Conservation (phyloP, 2,113 vertebrate species). For the Podocnemis expansa region DNA sequence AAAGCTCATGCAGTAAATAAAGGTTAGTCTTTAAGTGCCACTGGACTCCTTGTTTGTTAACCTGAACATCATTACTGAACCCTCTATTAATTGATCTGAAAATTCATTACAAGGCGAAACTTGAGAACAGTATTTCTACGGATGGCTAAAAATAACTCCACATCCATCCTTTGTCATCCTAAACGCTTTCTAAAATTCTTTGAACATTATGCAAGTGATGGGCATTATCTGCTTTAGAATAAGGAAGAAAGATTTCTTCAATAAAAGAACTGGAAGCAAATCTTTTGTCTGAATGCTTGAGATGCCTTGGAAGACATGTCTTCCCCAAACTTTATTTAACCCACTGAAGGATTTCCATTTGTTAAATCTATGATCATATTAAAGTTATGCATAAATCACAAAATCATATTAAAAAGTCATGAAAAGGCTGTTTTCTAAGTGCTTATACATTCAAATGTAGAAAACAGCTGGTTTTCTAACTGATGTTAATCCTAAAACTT, state of each 20-base stretch:
- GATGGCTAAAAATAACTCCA: background rate
- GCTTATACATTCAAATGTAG: background rate
- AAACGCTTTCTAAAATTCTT: background rate
- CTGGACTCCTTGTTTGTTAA: too few relatives aligned
- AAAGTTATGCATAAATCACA: slow-evolving; percentile 4
- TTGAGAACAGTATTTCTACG: background rate
- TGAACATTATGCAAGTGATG: background rate
- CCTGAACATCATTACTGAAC: background rate
- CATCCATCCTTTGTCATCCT: background rate
- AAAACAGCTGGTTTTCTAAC: background rate
- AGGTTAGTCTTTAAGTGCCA: too few relatives aligned
- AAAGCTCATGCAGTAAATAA: too few relatives aligned
- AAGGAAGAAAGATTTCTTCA: background rate
- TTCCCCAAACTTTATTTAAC: background rate
- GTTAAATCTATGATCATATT: background rate
- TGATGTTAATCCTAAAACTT: background rate
- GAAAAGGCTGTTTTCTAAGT: background rate
- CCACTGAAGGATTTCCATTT: background rate
- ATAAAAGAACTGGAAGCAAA: background rate
- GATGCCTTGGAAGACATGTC: background rate
- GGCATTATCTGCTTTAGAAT: background rate
- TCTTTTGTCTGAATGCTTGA: background rate
- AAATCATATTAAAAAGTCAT: background rate
- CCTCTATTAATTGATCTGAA: background rate
- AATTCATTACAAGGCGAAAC: background rate